phyloP scores from a whole-genome alignment of 30 jellyfish, hydroid and myxozoan genomes.

The Catostylus mosaicus region DNA sequence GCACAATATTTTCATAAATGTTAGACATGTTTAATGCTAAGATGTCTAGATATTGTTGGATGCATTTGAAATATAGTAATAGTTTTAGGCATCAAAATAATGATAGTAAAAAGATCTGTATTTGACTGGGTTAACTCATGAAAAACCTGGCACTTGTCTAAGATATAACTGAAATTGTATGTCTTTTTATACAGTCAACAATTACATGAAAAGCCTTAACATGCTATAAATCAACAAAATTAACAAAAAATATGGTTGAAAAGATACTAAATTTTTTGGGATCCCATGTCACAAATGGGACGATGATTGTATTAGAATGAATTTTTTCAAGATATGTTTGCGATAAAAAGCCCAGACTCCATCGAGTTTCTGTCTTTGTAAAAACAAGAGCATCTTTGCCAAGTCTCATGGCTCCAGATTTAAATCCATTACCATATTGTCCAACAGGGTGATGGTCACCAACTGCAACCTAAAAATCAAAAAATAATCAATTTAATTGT shows the following conservation, averaged over 20 bases:
- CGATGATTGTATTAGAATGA: slow-evolving; percentile 83
- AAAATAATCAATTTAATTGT: background rate
- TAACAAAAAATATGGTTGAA: background rate
- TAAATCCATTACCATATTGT: slow-evolving; percentile 98
- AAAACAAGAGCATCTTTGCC: slow-evolving; percentile 98
- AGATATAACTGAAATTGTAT: too few relatives aligned
- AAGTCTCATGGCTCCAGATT: slow-evolving; percentile 98
- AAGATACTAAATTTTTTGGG: slow-evolving; percentile 74
- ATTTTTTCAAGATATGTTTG: slow-evolving; percentile 79
- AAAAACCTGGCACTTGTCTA: too few relatives aligned
- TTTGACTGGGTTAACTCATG: too few relatives aligned
- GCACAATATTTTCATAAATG: too few relatives aligned
- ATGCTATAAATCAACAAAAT: too few relatives aligned
- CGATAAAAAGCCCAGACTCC: slow-evolving; percentile 89
- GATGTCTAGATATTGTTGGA: too few relatives aligned
- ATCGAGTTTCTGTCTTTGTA: slow-evolving; percentile 75
- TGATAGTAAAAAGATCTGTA: too few relatives aligned
- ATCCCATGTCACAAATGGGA: slow-evolving; percentile 93
- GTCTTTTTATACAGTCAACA: too few relatives aligned
- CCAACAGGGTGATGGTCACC: slow-evolving; percentile 98
- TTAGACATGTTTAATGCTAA: too few relatives aligned
- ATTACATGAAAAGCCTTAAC: too few relatives aligned
- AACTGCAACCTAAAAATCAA: slow-evolving; percentile 70
- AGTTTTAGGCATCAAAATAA: too few relatives aligned
- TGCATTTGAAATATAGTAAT: too few relatives aligned